Conservation (phyloP, 2,797 vertebrate species). For the Cossypha heuglini region DNA sequence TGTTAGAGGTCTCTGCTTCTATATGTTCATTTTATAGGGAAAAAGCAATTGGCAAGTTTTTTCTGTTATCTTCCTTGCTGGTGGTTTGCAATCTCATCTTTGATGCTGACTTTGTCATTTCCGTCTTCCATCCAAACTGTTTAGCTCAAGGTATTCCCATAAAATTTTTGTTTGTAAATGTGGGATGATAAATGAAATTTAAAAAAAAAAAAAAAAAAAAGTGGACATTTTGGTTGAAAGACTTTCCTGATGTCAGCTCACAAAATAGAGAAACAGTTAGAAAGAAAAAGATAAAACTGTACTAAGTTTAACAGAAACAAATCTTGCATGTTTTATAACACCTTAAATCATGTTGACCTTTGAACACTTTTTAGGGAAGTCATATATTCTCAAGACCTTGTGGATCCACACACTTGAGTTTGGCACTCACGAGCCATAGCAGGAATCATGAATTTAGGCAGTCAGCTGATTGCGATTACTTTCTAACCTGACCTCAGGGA, state of each 20-base stretch:
- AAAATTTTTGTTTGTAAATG: constrained; percentile 9
- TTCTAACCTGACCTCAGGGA: background rate
- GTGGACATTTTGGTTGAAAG: constrained; percentile 11
- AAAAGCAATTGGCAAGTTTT: constrained; percentile 28
- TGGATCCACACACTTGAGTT: background rate
- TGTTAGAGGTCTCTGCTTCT: constrained; percentile 36
- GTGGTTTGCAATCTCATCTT: constrained; percentile 18
- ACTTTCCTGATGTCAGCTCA: constrained; percentile 13
- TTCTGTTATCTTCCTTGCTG: background rate
- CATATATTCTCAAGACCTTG: background rate
- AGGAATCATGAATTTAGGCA: background rate
- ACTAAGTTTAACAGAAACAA: background rate
- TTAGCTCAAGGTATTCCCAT: constrained; percentile 12
- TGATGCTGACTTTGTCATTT: constrained; percentile 41
- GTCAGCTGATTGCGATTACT: background rate
- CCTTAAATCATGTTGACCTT: background rate
- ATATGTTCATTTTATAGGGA: constrained; percentile 43
- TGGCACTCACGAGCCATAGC: background rate
- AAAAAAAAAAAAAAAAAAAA: background rate
- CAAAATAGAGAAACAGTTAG: background rate
- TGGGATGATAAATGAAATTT: constrained; percentile 2
- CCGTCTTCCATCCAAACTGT: background rate
- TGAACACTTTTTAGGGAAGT: background rate
- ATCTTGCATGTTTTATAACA: background rate
- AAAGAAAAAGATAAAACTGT: background rate